Evolutionary conservation across 2,797 vertebrate species (phyloP), one percentile per base, ranked within the genome.

Genomic region (Jordanella pulchra): DNA sequence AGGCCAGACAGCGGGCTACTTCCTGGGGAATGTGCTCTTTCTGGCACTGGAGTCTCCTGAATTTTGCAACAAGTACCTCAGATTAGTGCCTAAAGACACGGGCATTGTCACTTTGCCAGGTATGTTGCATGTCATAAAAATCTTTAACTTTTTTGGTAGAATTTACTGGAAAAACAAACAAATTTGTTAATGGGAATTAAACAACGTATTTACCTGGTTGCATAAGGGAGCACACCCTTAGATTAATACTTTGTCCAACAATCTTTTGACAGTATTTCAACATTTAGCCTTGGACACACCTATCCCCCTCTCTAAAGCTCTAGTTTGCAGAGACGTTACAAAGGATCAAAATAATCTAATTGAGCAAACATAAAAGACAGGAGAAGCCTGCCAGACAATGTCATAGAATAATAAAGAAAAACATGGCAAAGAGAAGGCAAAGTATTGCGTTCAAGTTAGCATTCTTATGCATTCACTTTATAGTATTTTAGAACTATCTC

Each of bases 61-160:
- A 76, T 99, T 99, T 91, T 99, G 98, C 92, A 99, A 99, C 95
- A 97, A 96, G 79, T 99, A 99, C 86, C 93, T 99, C 89, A 95
- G 98, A 48, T 86, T 87, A 65, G 91, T 96, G 73, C 97, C 97
- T 32, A 94, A 96, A 88, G 93, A 96, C 42, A 93, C 65, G 0
- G 98, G 98, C 78, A 94, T 99, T 7, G 96, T 99, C 71, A 99
- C 97, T 0, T 94, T 99, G 81, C 70, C 92, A 82, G 91, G 93
- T 93, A 89, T 1, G 42, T 11, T 13, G 25, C 11, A 13, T 23
- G 9, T 53, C 51, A 53, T 23, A n/a, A n/a, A n/a, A n/a, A n/a
- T n/a, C 17, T 39, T 60, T 6, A 42, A 63, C 23, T 3, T 25
- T 63, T 63, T 13, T 23, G 7, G 39, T 25, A 25, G 4, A 42